Conservation (phyloP, 2,888 invertebrate species). For the Volucella zonaria region DNA sequence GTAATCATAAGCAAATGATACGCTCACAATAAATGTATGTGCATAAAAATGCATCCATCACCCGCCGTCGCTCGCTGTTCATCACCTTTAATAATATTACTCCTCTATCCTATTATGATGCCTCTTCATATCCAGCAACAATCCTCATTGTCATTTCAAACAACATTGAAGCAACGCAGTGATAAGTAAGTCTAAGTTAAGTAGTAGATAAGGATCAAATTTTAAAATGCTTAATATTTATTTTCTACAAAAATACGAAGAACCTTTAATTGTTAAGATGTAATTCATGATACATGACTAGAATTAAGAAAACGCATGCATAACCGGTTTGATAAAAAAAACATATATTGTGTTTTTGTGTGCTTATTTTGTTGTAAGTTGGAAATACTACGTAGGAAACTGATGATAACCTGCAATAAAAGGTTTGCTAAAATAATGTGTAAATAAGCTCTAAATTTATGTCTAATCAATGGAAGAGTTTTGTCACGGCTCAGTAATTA, state of each 20-base stretch:
- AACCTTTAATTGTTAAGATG: not conserved
- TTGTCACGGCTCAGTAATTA: no score
- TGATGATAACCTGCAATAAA: no score
- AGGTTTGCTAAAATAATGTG: no score
- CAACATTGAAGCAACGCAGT: constrained; percentile 68
- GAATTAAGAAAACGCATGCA: no score
- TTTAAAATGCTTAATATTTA: constrained; percentile 50
- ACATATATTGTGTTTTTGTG: no score
- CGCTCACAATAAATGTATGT: constrained; percentile 41
- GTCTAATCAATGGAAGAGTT: no score
- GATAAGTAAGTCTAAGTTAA: constrained; percentile 68
- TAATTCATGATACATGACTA: no score
- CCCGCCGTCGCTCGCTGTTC: constrained; percentile 36
- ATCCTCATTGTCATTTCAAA: constrained; percentile 59
- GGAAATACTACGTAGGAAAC: no score
- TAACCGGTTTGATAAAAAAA: no score
- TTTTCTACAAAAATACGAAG: constrained; percentile 48
- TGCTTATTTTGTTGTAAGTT: no score
- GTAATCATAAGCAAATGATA: constrained; percentile 49
- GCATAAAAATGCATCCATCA: constrained; percentile 32
- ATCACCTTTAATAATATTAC: constrained; percentile 7
- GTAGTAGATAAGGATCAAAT: constrained; percentile 38
- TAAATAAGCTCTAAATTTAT: no score
- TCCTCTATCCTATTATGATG: constrained; percentile 10
- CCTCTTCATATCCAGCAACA: constrained; percentile 30